Evolutionary conservation across 2,888 invertebrate species (phyloP), one percentile per base, ranked within the genome.

Genomic region (Andrena fulva): DNA sequence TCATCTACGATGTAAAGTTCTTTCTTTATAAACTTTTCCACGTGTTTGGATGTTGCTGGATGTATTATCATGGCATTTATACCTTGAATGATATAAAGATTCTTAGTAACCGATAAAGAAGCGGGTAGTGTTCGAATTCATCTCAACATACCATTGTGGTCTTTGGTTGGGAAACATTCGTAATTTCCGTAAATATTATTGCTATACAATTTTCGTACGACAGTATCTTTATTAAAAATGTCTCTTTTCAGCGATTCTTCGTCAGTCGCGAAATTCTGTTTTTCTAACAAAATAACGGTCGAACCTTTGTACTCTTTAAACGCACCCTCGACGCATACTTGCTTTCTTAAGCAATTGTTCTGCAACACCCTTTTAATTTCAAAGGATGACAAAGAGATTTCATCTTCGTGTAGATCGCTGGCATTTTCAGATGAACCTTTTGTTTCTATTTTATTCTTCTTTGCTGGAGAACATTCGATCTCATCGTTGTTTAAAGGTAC

Each of bases 31-130:
- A 97, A 99, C 93, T 99, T 99, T 7, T 96, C 95, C 20, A 99
- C 96, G 90, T 99, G 99, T 92, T 98, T 98, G 73, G 97, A 96
- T 35, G 98, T 98, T 0, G 99, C 99, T 2, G 99, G 99, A 94
- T 97, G 97, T 84, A 99, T 97, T 33, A 99, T 95, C 8, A 98
- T 98, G 0, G 97, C 96, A 92, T 99, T 99, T 3, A 99, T 95
- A 89, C 96, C 98, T 98, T 94, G 10, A 95, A 95, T 68, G 76
- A 80, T 16, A 85, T 2, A 12, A 35, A 2, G 42, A 7, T 59
- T 33, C n/a, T 35, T 0, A 29, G 56, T 31, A 52, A 79, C 2
- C 12, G 54, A 60, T 6, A 27, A 42, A 27, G 29, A 7, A 59
- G 27, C 5, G 2, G 8, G 50, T n/a, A 3, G 20, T 56, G 29